Conservation (phyloP, 2,888 invertebrate species). For the Chloroclysta siterata region DNA sequence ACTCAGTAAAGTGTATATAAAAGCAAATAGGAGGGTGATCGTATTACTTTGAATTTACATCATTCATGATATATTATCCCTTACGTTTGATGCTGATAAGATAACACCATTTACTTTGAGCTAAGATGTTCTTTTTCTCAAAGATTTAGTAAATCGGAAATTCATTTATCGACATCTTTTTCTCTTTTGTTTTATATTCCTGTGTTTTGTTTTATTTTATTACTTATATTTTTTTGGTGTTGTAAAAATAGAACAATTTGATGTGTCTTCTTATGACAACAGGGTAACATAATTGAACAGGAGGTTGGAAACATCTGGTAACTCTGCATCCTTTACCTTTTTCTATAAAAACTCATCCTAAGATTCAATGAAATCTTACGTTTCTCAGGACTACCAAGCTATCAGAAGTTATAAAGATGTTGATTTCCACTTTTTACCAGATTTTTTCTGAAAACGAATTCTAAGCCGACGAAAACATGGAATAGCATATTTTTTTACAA, state of each 20-base stretch:
- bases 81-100: slow-evolving; percentile 3
- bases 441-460: neutral
- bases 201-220: neutral
- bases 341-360: neutral
- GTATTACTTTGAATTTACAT: slow-evolving; percentile 31
- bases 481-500: slow-evolving; percentile 12
- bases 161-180: neutral
- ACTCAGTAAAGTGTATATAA: slow-evolving; percentile 34
- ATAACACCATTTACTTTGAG: slow-evolving; percentile 2
- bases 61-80: slow-evolving; percentile 17
- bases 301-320: slow-evolving; percentile 16
- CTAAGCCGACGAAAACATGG: slow-evolving; percentile 11
- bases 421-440: slow-evolving; percentile 14
- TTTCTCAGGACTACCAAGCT: slow-evolving; percentile 48
- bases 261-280: slow-evolving; percentile 34
- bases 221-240: neutral
- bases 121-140: neutral
- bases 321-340: neutral
- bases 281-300: slow-evolving; percentile 27
- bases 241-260: neutral
- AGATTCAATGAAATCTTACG: slow-evolving; percentile 6
- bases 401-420: slow-evolving; percentile 30
- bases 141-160: slow-evolving; percentile 8
- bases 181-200: neutral
- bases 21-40: slow-evolving; percentile 22